phyloP scores from a whole-genome alignment of 2,888 invertebrate genomes.

The Crioceris asparagi region DNA sequence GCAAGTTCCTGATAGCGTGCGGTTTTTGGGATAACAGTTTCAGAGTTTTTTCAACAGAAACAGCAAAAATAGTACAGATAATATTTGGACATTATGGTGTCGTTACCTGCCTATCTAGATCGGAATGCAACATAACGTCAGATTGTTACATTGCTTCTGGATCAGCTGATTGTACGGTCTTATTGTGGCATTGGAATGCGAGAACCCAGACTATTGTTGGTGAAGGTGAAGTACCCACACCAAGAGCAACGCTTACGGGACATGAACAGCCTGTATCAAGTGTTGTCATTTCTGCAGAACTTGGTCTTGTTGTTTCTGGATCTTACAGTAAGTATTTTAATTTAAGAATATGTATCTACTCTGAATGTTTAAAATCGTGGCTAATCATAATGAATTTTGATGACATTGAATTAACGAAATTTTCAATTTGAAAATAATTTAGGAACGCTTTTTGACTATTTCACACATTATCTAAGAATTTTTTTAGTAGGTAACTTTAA shows the following conservation, averaged over 20 bases:
- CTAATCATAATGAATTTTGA: too few relatives aligned
- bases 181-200: conserved; percentile 98
- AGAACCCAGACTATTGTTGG: conserved; percentile 95
- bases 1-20: conserved; percentile 91
- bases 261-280: conserved; percentile 94
- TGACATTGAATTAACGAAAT: too few relatives aligned
- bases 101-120: conserved; percentile 93
- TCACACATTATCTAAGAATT: too few relatives aligned
- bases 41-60: conserved; percentile 92
- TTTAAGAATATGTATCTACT: too few relatives aligned
- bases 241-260: conserved; percentile 92
- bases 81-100: conserved; percentile 99
- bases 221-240: conserved; percentile 91
- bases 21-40: conserved; percentile 99
- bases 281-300: conserved; percentile 93
- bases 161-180: conserved; percentile 94
- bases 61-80: conserved; percentile 95
- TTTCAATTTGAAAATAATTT: too few relatives aligned
- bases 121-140: conserved; percentile 97
- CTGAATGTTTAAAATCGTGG: too few relatives aligned
- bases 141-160: conserved; percentile 99
- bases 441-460: too few relatives aligned
- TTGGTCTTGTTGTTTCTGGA: conserved; percentile 94
- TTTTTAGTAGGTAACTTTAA: too few relatives aligned
- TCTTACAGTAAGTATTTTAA: conserved; percentile 54